Evolutionary conservation across 1,140 invertebrate species (phyloP).

Genomic region (Bombus picipes): DNA sequence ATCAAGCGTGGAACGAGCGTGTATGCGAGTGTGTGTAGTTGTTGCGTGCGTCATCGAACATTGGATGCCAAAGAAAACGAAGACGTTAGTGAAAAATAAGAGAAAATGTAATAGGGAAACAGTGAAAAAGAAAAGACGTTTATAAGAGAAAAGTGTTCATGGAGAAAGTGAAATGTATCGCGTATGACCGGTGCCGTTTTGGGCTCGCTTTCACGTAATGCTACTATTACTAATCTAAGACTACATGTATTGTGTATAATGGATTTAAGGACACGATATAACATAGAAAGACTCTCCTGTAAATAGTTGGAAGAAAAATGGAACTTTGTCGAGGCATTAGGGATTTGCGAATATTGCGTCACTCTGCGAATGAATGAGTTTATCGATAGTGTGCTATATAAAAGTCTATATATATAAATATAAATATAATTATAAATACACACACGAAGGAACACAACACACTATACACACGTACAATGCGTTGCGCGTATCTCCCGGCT

Average conservation of each 20-base stretch:
- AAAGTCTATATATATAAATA: conserved; percentile 46
- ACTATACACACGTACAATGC: conserved; percentile 41
- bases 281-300: conserved; percentile 80
- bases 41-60: conserved; percentile 12
- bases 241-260: conserved; percentile 82
- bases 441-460: neutral
- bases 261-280: conserved; percentile 80
- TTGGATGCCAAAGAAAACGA: neutral
- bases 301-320: conserved; percentile 73
- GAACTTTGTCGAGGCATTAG: conserved; percentile 79
- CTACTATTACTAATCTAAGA: conserved; percentile 75
- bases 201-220: conserved; percentile 64
- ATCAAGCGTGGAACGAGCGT: conserved; percentile 19
- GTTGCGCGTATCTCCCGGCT: conserved; percentile 70
- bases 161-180: conserved; percentile 21
- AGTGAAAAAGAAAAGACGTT: neutral
- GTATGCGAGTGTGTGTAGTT: neutral
- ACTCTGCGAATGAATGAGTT: conserved; percentile 73
- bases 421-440: conserved; percentile 46
- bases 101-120: neutral
- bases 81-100: too few relatives aligned
- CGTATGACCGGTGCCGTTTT: conserved; percentile 39
- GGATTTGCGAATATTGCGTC: conserved; percentile 79
- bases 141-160: conserved; percentile 11
- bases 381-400: conserved; percentile 56